Percentiles rank a stretch among this genome's conserved stretches.
These are phyloP conservation scores for Heliangelus exortis DNA, from an alignment of 2,797 vertebrate genomes.

Conservation along the genomic window DNA sequence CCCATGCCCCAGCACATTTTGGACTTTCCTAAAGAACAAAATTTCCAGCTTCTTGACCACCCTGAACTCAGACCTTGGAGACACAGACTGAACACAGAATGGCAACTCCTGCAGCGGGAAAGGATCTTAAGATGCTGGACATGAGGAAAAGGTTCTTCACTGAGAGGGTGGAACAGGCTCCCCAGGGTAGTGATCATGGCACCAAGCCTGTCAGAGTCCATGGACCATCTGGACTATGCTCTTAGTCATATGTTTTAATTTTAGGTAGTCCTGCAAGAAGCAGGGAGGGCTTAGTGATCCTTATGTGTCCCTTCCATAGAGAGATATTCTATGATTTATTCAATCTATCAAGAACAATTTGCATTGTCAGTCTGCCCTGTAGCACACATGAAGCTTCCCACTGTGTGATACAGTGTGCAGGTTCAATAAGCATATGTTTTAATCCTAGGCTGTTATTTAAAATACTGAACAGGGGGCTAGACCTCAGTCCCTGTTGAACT, in stretches of 20 bases:
- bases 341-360: background rate
- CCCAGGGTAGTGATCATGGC: background rate
- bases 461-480: background rate
- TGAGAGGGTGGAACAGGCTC: background rate
- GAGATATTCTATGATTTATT: background rate
- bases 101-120: background rate
- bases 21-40: background rate
- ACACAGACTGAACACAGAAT: background rate
- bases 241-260: background rate
- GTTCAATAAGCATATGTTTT: background rate
- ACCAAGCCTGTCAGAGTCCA: background rate
- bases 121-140: background rate
- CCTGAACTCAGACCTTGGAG: background rate
- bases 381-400: background rate
- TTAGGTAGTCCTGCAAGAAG: background rate
- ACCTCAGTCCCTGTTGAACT: fast-evolving
- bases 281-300: background rate
- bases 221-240: background rate
- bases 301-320: background rate
- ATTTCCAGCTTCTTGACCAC: background rate
- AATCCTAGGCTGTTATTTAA: background rate
- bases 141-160: background rate
- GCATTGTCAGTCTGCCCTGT: background rate
- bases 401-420: background rate
- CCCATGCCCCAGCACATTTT: background rate